Evolutionary conservation across 1,140 invertebrate genomes (phyloP).

Genomic region (Macrosteles quadrilineatus): DNA sequence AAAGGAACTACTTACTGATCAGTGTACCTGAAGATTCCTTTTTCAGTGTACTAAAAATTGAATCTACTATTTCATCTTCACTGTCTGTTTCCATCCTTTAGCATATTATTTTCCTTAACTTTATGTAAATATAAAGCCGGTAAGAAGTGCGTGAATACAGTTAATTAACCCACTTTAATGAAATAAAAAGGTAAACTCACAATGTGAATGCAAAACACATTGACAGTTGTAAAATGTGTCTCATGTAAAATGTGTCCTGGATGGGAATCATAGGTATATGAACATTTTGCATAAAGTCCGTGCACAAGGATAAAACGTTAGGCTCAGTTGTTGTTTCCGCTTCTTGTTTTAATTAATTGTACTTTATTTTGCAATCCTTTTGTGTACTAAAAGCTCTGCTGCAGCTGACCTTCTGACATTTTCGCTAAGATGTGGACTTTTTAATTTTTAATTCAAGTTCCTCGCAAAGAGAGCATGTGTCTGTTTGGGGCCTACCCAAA

Average conservation of each 20-base stretch:
- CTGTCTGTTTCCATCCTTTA: no score
- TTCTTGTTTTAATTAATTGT: conserved; percentile 15
- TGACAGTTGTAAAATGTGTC: conserved; percentile 23
- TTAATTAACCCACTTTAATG: no score
- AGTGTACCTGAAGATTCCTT: no score
- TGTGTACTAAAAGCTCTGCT: conserved; percentile 36
- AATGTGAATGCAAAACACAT: conserved; percentile 30
- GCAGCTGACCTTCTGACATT: conserved; percentile 29
- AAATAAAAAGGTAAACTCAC: no score
- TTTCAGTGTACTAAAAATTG: no score
- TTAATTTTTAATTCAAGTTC: conserved; percentile 28
- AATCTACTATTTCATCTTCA: no score
- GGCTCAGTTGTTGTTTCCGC: conserved; percentile 12
- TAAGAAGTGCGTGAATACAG: no score
- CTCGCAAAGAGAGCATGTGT: conserved; percentile 31
- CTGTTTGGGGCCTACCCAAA: conserved; percentile 30
- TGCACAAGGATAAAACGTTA: conserved; percentile 4
- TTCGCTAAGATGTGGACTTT: conserved; percentile 30
- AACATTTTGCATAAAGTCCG: conserved; percentile 37
- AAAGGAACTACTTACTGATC: no score
- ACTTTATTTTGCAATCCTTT: conserved; percentile 37
- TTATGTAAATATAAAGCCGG: no score
- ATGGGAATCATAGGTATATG: conserved; percentile 31
- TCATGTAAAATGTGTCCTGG: conserved; percentile 34
- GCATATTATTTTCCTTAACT: no score